These are phyloP conservation scores for Thinocorus orbignyianus DNA, from an alignment of 2,113 vertebrate genomes.

Conservation along the genomic window DNA sequence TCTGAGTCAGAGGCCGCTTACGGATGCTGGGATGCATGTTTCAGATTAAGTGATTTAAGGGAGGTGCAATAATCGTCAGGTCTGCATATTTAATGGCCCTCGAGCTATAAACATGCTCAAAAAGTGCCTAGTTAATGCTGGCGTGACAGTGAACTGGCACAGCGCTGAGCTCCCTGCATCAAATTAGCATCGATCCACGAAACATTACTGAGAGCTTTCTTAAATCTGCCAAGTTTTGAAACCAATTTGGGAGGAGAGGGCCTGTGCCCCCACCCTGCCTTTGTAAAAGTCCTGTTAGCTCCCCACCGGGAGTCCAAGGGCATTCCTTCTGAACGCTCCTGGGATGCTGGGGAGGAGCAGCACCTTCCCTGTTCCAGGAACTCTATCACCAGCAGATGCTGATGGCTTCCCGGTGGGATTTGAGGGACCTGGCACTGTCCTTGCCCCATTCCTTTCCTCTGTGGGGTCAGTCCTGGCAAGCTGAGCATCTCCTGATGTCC, in stretches of 20 bases:
- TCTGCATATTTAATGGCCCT: conserved; percentile 68
- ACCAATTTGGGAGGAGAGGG: conserved; percentile 50
- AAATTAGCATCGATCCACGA: conserved; percentile 71
- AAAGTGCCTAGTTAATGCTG: conserved; percentile 60
- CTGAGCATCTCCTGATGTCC: not conserved
- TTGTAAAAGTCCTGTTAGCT: conserved; percentile 8
- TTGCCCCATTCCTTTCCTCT: not conserved
- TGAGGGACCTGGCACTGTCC: conserved; percentile 15
- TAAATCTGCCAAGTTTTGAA: conserved; percentile 66
- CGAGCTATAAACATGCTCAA: conserved; percentile 55
- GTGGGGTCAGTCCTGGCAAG: not conserved
- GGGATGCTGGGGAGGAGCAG: not conserved
- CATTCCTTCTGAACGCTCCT: conserved; percentile 1
- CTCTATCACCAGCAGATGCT: accelerated
- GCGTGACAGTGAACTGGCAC: conserved; percentile 67
- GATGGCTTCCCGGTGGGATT: not conserved
- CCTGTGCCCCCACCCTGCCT: not conserved
- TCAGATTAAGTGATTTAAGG: conserved; percentile 32
- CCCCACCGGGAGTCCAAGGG: conserved; percentile 30
- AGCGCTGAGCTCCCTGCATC: conserved; percentile 22
- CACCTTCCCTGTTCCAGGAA: not conserved
- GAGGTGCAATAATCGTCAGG: conserved; percentile 51
- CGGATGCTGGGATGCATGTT: conserved; percentile 24
- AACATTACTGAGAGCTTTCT: conserved; percentile 67
- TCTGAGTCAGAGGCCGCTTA: not conserved